Evolutionary conservation across 2,888 invertebrate species (phyloP).

Genomic region (Coleophora deauratella): DNA sequence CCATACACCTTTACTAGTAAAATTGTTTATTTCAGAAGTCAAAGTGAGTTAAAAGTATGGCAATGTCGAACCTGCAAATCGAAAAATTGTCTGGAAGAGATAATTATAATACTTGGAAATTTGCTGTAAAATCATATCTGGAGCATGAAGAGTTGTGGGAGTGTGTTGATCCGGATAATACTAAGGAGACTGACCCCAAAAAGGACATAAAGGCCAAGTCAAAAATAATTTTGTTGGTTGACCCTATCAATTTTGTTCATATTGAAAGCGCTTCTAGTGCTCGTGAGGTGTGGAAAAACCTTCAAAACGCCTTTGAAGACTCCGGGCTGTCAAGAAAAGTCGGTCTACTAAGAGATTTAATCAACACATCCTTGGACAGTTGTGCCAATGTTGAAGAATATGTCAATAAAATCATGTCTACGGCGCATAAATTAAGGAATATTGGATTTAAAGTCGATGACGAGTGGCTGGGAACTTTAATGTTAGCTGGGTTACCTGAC

Average conservation of each 20-base stretch:
- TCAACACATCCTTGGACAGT: slow-evolving; percentile 13
- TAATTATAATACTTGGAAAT: slow-evolving; percentile 17
- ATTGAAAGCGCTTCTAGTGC: slow-evolving; percentile 3
- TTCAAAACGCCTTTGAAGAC: slow-evolving; percentile 11
- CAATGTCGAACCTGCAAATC: slow-evolving; percentile 3
- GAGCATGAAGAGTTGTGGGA: slow-evolving; percentile 18
- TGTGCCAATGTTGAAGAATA: slow-evolving; percentile 16
- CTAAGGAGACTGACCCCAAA: too few species aligned
- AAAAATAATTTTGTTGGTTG: slow-evolving; percentile 6
- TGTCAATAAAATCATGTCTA: slow-evolving; percentile 15
- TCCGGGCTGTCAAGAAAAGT: not conserved
- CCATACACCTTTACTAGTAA: too few species aligned
- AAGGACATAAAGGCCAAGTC: too few species aligned
- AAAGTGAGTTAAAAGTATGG: too few species aligned
- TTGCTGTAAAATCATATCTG: slow-evolving; percentile 15
- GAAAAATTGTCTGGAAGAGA: slow-evolving; percentile 18
- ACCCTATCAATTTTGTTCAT: slow-evolving; percentile 8
- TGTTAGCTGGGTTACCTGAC: slow-evolving; percentile 17
- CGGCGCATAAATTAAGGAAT: slow-evolving; percentile 17
- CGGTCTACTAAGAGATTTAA: slow-evolving; percentile 14
- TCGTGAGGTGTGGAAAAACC: slow-evolving; percentile 9
- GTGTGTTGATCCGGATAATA: slow-evolving; percentile 2
- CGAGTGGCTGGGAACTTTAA: slow-evolving; percentile 18
- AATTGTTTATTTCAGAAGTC: too few species aligned
- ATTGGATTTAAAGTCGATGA: too few species aligned